Base-by-base conservation (phyloP, 2,113 vertebrate genomes). In the Vulpes lagopus region DNA sequence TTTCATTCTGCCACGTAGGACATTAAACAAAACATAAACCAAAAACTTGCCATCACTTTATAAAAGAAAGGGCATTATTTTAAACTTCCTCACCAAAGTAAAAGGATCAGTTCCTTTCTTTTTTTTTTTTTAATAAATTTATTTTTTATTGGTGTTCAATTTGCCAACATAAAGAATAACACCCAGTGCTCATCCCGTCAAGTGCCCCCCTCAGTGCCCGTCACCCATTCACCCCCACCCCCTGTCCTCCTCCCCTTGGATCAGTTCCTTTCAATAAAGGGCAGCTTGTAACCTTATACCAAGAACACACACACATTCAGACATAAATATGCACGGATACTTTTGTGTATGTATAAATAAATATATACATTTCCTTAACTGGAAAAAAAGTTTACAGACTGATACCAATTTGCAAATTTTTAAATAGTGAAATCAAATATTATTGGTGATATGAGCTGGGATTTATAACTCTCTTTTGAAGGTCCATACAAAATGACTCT, bases 1-100 rank as follows among this genome's bases (percentile, higher is more conserved):
- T 92, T 97, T 79, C 82, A 92, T 71, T 80, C 25, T 96, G 62
- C 4, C 22, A 95, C 5, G 16, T 1, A 87, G 43, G 25, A 89
- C 35, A 55, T 59, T 74, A 80, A 91, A 89, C 20, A 96, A 79
- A 83, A 94, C 23, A 89, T 3, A 82, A 71, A 82, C 38, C 27
- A 49, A 74, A 94, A 51, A 35, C 35, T 74, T 79, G 51, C 12
- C 30, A 67, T 67, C 7, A 43, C 19, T 79, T 81, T 65, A 78
- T 35, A 3, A 94, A 73, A 88, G 19, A 85, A 92, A 85, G 38
- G 49, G 11, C 22, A 71, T 51, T 92, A 83, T 57, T 83, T 87
- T 83, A 91, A 94, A 76, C 20, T 1, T n/a, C 5, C 5, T 49
- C 27, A 69, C 16, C 35, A 82, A 60, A 88, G 81, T 59, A 57